Percentiles rank a stretch among this genome's conserved stretches.
Evolutionary conservation across 2,888 invertebrate species (phyloP).

Genomic region (Arctia plantaginis): DNA sequence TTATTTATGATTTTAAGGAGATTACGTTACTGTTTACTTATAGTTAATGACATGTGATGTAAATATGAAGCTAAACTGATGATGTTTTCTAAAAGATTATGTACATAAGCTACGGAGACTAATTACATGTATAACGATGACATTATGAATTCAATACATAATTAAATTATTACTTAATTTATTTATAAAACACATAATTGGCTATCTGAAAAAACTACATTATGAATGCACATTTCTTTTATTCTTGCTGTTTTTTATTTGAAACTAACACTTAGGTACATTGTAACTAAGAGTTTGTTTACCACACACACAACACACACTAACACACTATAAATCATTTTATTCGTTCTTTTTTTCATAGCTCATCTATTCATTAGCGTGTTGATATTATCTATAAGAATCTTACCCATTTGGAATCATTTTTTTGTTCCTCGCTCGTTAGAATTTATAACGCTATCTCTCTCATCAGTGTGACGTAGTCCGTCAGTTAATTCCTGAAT

Average conservation of each 20-base stretch:
- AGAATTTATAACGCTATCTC: slow-evolving; percentile 74
- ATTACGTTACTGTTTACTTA: slow-evolving; percentile 23
- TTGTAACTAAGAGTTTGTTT: no score
- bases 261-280: not conserved
- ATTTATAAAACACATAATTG: no score
- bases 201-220: not conserved
- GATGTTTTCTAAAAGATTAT: not conserved
- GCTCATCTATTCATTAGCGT: slow-evolving; percentile 37
- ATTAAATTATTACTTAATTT: no score
- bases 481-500: slow-evolving; percentile 54
- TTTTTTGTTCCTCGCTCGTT: slow-evolving; percentile 71
- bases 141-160: not conserved
- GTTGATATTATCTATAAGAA: slow-evolving; percentile 53
- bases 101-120: no score
- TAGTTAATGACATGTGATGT: slow-evolving; percentile 27
- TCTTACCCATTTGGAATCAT: slow-evolving; percentile 61
- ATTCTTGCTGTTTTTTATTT: not conserved
- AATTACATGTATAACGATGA: not conserved
- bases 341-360: slow-evolving; percentile 35
- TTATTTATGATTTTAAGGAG: slow-evolving; percentile 50
- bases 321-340: slow-evolving; percentile 21
- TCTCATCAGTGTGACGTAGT: slow-evolving; percentile 64
- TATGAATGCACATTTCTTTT: not conserved
- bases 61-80: slow-evolving; percentile 17
- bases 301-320: no score